These are phyloP conservation scores for Phengaris alcon DNA, from an alignment of 2,888 invertebrate genomes.

Conservation along the genomic window DNA sequence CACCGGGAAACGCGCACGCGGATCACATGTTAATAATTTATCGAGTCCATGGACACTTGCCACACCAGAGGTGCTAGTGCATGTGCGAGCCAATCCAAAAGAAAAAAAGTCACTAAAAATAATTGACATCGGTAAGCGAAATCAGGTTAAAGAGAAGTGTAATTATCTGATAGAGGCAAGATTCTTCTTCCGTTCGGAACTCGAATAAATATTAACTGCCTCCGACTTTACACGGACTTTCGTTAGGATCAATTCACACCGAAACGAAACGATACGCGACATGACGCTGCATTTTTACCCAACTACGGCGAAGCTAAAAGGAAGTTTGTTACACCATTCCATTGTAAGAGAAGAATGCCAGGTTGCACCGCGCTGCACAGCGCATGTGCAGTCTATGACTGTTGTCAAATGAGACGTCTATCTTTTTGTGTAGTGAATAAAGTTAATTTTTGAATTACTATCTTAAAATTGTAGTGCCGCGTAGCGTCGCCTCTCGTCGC, in stretches of 20 bases:
- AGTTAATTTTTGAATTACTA: too few relatives aligned
- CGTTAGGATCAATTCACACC: background rate
- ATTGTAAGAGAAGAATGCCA: too few relatives aligned
- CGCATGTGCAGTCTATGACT: too few relatives aligned
- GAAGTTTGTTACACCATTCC: too few relatives aligned
- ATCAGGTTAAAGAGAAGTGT: background rate
- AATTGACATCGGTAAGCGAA: background rate
- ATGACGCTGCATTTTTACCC: too few relatives aligned
- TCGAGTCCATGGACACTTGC: background rate
- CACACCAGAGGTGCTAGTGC: background rate
- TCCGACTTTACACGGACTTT: background rate
- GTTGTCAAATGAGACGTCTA: too few relatives aligned
- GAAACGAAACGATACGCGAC: too few relatives aligned
- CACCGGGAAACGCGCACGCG: background rate
- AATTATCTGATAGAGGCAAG: conserved; percentile 17
- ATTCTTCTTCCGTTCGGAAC: background rate
- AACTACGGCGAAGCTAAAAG: too few relatives aligned
- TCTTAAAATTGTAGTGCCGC: too few relatives aligned
- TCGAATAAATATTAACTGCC: background rate
- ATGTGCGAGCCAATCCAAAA: background rate
- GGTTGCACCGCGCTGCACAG: too few relatives aligned
- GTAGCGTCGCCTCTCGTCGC: too few relatives aligned
- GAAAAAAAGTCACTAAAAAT: background rate
- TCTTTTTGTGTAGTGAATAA: too few relatives aligned
- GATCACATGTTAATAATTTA: background rate